Percentiles rank a stretch among this genome's conserved stretches.
phyloP scores from a whole-genome alignment of 2,888 invertebrate species.

The Drosophila quinaria region DNA sequence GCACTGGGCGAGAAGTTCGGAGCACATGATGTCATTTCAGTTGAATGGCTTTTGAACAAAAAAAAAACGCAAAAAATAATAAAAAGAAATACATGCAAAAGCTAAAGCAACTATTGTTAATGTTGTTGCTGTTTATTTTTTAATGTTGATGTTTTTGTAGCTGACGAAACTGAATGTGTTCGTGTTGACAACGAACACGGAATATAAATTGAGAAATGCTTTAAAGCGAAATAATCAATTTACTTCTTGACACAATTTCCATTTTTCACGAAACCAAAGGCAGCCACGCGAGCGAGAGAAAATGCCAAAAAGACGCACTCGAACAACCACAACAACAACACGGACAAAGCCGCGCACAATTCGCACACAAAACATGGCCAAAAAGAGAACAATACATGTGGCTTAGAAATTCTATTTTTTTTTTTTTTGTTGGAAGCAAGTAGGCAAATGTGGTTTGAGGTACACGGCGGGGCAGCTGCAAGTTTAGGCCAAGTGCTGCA shows the following conservation, averaged over 20 bases:
- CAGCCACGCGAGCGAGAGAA: slow-evolving; percentile 70
- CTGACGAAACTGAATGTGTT: slow-evolving; percentile 78
- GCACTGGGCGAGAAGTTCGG: slow-evolving; percentile 26
- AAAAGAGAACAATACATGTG: slow-evolving; percentile 35
- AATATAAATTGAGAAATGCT: slow-evolving; percentile 85
- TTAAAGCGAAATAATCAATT: slow-evolving; percentile 85
- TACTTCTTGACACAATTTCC: slow-evolving; percentile 85
- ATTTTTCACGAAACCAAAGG: slow-evolving; percentile 83
- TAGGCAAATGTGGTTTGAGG: slow-evolving; percentile 44
- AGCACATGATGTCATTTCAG: slow-evolving; percentile 84
- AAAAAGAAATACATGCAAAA: slow-evolving; percentile 58
- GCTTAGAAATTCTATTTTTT: slow-evolving; percentile 10
- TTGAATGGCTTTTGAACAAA: slow-evolving; percentile 70
- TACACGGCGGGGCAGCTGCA: neutral
- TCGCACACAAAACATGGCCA: slow-evolving; percentile 58
- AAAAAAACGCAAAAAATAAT: slow-evolving; percentile 42
- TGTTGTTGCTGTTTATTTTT: slow-evolving; percentile 25
- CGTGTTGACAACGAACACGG: slow-evolving; percentile 82
- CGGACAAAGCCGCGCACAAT: slow-evolving; percentile 65
- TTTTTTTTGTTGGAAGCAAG: slow-evolving; percentile 20
- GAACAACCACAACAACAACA: slow-evolving; percentile 19
- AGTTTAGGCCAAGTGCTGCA: slow-evolving; percentile 18
- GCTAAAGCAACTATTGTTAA: slow-evolving; percentile 66
- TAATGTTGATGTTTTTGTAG: slow-evolving; percentile 34
- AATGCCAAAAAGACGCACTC: slow-evolving; percentile 39